Base-by-base conservation (phyloP, 2,888 invertebrate species). In the Melangyna quadrimaculata region DNA sequence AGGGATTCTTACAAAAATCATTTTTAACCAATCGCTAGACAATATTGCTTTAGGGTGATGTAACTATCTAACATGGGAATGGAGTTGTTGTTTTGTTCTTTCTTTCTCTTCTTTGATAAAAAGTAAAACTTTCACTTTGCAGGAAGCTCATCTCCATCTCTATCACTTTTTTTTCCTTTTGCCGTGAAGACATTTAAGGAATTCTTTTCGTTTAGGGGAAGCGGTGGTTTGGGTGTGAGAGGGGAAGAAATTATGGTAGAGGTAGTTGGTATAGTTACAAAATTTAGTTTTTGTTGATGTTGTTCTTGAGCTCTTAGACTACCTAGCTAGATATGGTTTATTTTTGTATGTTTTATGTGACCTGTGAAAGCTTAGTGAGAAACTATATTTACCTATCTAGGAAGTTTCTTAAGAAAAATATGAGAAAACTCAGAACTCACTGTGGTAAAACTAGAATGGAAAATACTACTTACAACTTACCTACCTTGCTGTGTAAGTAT, bases 1-100 rank as follows among this genome's bases (percentile, higher is more conserved):
- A 67, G 8, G 43, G 35, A 55, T 24, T 79, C 40, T 40, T 45
- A 14, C 14, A 32, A 55, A 32, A 55, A 40, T 8, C 3, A 19
- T 22, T 72, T 43, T 53, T 7, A 79, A 53, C 84, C 84, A 84
- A 84, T 84, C 53, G 32, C 32, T 37, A 27, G 59, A 19, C 59
- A 24, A 37, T 61, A 43, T 57, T 59, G 29, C 67, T 53, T 14
- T 9, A 73, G 72, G 78, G 12, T 35, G 35, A 12, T 35, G 35
- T 35, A 35, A 10, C 35, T 35, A 29, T 12, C 35, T 35, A 29
- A 24, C 29, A 43, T 22, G 40, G 22, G 24, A 67, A 37, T 37
- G 61, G n/a, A 29, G 35, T 19, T n/a, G 10, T 24, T 27, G 7
- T 24, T 32, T 19, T 65, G n/a, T 32, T 57, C 32, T 57, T 57